Evolutionary conservation across 2,888 invertebrate species (phyloP).

Genomic region (Lasius platythorax): DNA sequence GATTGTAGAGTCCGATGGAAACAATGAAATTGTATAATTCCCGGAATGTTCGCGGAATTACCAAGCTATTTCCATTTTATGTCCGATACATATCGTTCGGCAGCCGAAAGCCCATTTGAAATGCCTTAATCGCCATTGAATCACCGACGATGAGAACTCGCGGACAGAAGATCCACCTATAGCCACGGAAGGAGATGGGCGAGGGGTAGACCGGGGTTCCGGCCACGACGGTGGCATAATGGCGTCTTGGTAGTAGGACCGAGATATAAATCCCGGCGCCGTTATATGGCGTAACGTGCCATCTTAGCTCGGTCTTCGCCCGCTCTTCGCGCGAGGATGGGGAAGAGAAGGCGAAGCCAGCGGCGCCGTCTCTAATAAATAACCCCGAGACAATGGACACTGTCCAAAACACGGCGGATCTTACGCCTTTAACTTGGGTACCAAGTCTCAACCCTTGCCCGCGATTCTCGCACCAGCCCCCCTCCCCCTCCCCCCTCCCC

Average conservation of each 20-base stretch:
- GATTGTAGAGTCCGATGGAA: constrained; percentile 38
- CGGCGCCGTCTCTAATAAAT: constrained; percentile 83
- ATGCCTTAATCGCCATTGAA: constrained; percentile 68
- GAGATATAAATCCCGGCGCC: constrained; percentile 75
- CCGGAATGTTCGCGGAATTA: constrained; percentile 15
- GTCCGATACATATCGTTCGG: constrained; percentile 57
- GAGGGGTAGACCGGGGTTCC: constrained; percentile 65
- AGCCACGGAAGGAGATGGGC: constrained; percentile 29
- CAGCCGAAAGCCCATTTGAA: constrained; percentile 52
- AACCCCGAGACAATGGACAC: constrained; percentile 85
- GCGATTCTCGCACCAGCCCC: constrained; percentile 60
- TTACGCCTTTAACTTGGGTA: constrained; percentile 84
- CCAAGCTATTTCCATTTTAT: constrained; percentile 53
- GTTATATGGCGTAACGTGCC: constrained; percentile 75
- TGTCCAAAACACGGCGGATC: constrained; percentile 86
- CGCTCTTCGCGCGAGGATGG: constrained; percentile 50
- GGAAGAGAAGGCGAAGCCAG: constrained; percentile 58
- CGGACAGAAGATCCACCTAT: constrained; percentile 61
- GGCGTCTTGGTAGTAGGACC: constrained; percentile 74
- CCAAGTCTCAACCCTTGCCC: constrained; percentile 80
- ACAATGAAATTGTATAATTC: constrained; percentile 47
- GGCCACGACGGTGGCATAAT: constrained; percentile 69
- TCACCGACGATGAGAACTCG: constrained; percentile 61
- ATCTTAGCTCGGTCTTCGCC: constrained; percentile 82
- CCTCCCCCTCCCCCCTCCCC: background rate